Conservation (phyloP, 2,113 vertebrate species). For the Silurus glanis region DNA sequence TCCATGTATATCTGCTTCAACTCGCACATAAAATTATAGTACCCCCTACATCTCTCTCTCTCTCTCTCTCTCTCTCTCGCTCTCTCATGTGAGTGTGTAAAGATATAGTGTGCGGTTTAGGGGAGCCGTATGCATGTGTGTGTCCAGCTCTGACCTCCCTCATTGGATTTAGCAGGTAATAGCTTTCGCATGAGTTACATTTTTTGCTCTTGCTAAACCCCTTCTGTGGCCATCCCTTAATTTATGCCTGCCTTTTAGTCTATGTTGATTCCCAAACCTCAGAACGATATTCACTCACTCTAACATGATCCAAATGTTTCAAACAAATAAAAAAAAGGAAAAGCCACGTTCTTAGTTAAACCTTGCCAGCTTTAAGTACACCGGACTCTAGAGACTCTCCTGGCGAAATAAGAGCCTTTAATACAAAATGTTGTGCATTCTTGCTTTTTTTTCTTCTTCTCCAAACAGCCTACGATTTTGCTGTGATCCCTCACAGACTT, state of each 20-base stretch:
- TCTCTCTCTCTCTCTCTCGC: not conserved
- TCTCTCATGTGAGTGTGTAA: not conserved
- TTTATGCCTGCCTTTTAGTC: constrained; percentile 55
- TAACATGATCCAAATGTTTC: constrained; percentile 51
- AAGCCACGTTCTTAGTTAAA: constrained; percentile 40
- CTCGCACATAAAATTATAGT: constrained; percentile 41
- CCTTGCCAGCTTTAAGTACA: constrained; percentile 28
- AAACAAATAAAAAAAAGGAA: constrained; percentile 23
- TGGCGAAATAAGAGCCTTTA: constrained; percentile 23
- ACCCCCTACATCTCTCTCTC: constrained; percentile 5
- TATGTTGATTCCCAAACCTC: constrained; percentile 42
- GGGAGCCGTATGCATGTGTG: constrained; percentile 17
- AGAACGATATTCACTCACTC: constrained; percentile 45
- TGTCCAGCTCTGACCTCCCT: constrained; percentile 35
- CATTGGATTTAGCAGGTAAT: constrained; percentile 56
- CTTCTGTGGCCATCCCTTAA: constrained; percentile 55
- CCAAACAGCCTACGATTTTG: constrained; percentile 39
- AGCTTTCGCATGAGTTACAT: constrained; percentile 51
- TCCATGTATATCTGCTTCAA: constrained; percentile 39
- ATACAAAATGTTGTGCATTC: constrained; percentile 29
- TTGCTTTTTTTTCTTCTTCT: constrained; percentile 23
- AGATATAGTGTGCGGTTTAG: constrained; percentile 12
- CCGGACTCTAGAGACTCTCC: constrained; percentile 29
- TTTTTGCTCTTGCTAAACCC: constrained; percentile 47
- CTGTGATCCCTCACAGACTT: constrained; percentile 46